A percentile compares a stretch with the other conserved stretches of the same genome.
Conservation (phyloP, 2,797 vertebrate species). For the Betta splendens region DNA sequence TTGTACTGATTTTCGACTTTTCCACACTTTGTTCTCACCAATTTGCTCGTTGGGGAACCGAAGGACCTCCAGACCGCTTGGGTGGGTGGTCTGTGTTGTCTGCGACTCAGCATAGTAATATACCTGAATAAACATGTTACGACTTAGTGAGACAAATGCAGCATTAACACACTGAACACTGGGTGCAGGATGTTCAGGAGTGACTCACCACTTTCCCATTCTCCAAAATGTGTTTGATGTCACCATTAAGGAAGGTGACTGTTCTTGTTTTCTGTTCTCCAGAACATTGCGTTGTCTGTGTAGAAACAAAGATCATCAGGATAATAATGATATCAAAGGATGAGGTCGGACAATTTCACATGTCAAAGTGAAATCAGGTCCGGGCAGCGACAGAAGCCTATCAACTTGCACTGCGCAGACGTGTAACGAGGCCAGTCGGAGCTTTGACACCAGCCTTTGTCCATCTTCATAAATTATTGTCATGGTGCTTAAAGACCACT, state of each 20-base stretch:
- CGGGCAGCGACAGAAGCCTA: conserved; percentile 31
- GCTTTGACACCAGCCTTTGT: conserved; percentile 64
- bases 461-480: conserved; percentile 72
- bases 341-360: neutral
- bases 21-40: conserved; percentile 71
- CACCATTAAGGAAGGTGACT: conserved; percentile 76
- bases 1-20: too few relatives aligned
- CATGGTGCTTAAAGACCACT: conserved; percentile 64
- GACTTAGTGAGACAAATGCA: neutral
- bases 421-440: conserved; percentile 56
- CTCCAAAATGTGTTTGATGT: conserved; percentile 75
- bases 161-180: too few relatives aligned
- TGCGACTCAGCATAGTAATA: conserved; percentile 77
- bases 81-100: conserved; percentile 74
- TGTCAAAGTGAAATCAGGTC: conserved; percentile 52
- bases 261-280: conserved; percentile 64
- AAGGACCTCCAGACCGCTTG: conserved; percentile 76
- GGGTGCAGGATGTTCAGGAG: neutral
- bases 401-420: conserved; percentile 64
- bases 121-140: conserved; percentile 62
- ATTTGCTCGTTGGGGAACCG: conserved; percentile 82
- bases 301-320: conserved; percentile 5
- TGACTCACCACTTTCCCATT: conserved; percentile 74
- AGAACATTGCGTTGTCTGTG: conserved; percentile 70
- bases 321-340: too few relatives aligned